Evolutionary conservation across 2,888 invertebrate genomes (phyloP).

Genomic region (Cheilosia urbana): DNA sequence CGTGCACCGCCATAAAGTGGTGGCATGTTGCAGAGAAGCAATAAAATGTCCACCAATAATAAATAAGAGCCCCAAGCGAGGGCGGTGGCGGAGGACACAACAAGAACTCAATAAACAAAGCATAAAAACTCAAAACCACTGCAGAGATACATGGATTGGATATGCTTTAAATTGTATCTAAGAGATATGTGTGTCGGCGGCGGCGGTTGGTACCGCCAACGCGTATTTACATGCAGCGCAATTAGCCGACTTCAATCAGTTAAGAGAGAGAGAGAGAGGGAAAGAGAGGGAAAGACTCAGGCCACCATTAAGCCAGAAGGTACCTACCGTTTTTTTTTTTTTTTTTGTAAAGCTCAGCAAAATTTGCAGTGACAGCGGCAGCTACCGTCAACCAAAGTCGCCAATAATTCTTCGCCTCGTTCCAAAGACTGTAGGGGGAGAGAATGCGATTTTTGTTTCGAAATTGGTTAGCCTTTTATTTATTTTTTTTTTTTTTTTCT

Average conservation of each 20-base stretch:
- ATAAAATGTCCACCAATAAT: constrained; percentile 73
- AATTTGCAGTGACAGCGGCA: constrained; percentile 50
- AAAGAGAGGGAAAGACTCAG: background rate
- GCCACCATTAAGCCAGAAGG: constrained; percentile 31
- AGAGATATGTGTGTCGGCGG: constrained; percentile 56
- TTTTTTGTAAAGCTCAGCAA: constrained; percentile 10
- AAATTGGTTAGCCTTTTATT: constrained; percentile 16
- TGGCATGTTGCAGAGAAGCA: constrained; percentile 61
- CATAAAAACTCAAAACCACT: constrained; percentile 60
- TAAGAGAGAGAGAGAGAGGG: constrained; percentile 38
- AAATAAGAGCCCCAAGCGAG: constrained; percentile 66
- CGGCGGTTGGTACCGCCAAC: constrained; percentile 55
- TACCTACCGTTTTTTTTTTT: constrained; percentile 22
- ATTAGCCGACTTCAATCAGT: constrained; percentile 64
- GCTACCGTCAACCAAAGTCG: constrained; percentile 46
- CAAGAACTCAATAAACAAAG: constrained; percentile 64
- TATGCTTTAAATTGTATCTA: constrained; percentile 72
- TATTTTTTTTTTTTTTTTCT: constrained; percentile 29
- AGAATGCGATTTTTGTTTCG: constrained; percentile 27
- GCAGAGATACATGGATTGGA: constrained; percentile 62
- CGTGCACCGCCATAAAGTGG: constrained; percentile 46
- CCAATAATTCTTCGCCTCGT: constrained; percentile 24
- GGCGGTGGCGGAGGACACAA: constrained; percentile 51
- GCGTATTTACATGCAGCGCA: constrained; percentile 72
- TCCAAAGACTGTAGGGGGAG: constrained; percentile 13